Base-by-base conservation (phyloP, 2,113 vertebrate genomes). In the Balaenoptera acutorostrata region DNA sequence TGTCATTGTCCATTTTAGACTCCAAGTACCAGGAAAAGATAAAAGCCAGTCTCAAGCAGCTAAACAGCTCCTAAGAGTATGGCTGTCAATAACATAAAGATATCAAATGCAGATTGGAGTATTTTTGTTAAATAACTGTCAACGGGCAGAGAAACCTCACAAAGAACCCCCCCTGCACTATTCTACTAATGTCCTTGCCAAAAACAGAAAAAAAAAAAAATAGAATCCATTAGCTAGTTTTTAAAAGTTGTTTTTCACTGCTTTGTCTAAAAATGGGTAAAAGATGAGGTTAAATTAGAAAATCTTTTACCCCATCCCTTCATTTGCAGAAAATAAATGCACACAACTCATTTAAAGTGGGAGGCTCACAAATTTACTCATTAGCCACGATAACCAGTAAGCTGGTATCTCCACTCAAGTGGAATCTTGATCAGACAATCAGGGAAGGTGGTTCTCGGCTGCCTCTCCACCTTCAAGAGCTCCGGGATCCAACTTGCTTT, bases 351-450 rank as follows among this genome's bases (percentile, higher is more conserved):
- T 52, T 8, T 83, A 72, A 95, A 97, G 88, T 39, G 88, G 94
- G 84, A 97, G 93, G 95, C 55, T 93, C 61, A 36, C 90, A 95
- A 81, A 97, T 95, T 78, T 89, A 90, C 92, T 98, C 82, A 96
- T 89, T 93, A 97, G 46, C 10, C 81, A 64, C 46, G 97, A 96
- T 82, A 97, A 97, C 78, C 75, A 86, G 68, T 69, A n/a, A 88
- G 68, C 74, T 93, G 88, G 75, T 86, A 31, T 71, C 86, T 95
- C 64, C 4, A 21, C 72, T 98, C 46, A 81, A 95, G 95, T 74
- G 86, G 59, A 96, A 93, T 98, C 97, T 97, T 96, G 97, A 97
- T 97, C 96, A 98, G 97, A 93, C 95, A 97, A 84, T 97, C 96
- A 96, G 64, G 63, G 61, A 94, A 90, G 95, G 90, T 90, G 36